Base-by-base conservation (phyloP, 2,888 invertebrate species). In the Clostera curtula region DNA sequence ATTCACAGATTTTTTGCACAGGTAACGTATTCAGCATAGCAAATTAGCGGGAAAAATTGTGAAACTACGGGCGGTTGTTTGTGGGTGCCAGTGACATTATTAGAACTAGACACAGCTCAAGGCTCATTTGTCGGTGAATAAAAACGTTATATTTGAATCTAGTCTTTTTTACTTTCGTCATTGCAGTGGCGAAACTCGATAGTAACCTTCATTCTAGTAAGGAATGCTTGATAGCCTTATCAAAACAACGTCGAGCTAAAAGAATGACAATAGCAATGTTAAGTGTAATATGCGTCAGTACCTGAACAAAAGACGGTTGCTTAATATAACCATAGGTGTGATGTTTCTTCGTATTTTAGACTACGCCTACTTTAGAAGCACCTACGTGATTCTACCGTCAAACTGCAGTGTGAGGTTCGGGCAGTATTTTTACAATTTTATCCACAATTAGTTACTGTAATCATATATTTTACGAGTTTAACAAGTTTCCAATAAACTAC, bases 41-140 rank as follows among this genome's bases (percentile, higher is more conserved):
- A 27, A 49, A 49, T 47, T 30, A 13, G 40, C 36, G 32, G 31
- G 16, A 28, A 35, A 36, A 26, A 16, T 43, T 43, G 23, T 28
- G 27, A 37, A 43, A 44, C 25, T 17, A 22, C 21, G n/a, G n/a
- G n/a, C n/a, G n/a, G n/a, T n/a, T n/a, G 8, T 13, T 7, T 12
- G 25, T 18, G 4, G 9, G 18, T 7, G n/a, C 16, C n/a, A 12
- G 13, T 30, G 36, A 36, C 24, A 31, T 32, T 43, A 17, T 21
- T 11, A 25, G 16, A 16, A 12, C 22, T 22, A 22, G 22, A 13
- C 13, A 13, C 9, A 13, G 2, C 13, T 21, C 22, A 27, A 27
- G 22, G 27, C 21, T 27, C 22, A 13, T 22, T 22, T 13, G 9
- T n/a, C 9, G 13, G 13, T 13, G 13, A 22, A 13, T 13, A 12